These are phyloP conservation scores for Halcyon leucocephala DNA, from an alignment of 2,797 vertebrate species.

Conservation along the genomic window DNA sequence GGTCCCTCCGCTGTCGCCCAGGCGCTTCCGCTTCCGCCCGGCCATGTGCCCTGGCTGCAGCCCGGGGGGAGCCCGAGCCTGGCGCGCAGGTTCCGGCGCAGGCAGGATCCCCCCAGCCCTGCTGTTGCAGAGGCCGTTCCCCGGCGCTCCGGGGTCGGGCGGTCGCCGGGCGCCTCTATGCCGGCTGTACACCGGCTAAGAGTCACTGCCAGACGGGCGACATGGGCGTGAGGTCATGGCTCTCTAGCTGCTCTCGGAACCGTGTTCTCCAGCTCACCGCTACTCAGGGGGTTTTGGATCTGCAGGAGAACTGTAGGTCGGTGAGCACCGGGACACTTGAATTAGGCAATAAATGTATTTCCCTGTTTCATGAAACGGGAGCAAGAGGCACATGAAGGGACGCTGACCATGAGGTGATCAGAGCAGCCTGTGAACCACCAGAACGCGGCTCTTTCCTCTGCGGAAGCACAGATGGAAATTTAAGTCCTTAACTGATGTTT, in stretches of 20 bases:
- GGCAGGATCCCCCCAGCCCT: neutral
- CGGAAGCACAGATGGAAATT: neutral
- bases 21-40: neutral
- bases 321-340: accelerated
- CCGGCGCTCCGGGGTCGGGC: neutral
- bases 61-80: neutral
- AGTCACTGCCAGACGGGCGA: accelerated
- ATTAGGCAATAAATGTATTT: accelerated
- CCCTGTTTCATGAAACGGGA: accelerated
- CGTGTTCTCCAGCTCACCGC: accelerated
- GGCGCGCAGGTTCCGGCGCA: neutral
- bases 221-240: accelerated
- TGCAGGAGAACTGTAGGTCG: neutral
- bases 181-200: accelerated
- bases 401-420: accelerated
- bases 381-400: accelerated
- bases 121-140: neutral
- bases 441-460: neutral
- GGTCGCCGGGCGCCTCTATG: too few relatives aligned
- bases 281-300: accelerated
- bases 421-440: too few relatives aligned
- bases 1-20: accelerated
- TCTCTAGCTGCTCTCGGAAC: too few relatives aligned
- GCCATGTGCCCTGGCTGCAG: too few relatives aligned
- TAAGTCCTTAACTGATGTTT: neutral